Percentiles rank a stretch among this genome's conserved stretches.
Evolutionary conservation across 2,797 vertebrate species (phyloP).

Genomic region (Nasua narica): DNA sequence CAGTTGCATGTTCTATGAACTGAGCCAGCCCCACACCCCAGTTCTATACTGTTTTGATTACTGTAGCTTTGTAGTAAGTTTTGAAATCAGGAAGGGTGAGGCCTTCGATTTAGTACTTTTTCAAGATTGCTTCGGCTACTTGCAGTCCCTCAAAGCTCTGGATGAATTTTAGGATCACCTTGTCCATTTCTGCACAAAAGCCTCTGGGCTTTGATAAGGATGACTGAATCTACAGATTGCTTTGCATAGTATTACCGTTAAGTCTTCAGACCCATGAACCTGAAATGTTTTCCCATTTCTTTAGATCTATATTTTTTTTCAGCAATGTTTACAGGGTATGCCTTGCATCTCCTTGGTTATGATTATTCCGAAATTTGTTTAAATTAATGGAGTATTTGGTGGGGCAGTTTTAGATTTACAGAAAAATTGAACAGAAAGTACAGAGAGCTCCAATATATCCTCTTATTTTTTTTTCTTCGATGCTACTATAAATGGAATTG

Average conservation of each 20-base stretch:
- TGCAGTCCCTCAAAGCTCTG: neutral
- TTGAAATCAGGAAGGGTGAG: conserved; percentile 10
- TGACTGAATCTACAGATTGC: neutral
- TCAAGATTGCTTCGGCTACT: neutral
- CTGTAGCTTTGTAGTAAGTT: neutral
- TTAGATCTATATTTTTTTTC: conserved; percentile 29
- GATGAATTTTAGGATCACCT: neutral
- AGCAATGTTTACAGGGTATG: neutral
- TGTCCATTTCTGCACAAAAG: neutral
- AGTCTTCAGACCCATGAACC: neutral
- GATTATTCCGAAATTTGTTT: neutral
- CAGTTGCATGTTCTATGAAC: neutral
- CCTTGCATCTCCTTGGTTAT: neutral
- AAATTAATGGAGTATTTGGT: neutral
- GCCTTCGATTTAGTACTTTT: neutral
- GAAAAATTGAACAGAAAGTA: conserved; percentile 11
- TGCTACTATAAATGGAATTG: neutral
- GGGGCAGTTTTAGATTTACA: neutral
- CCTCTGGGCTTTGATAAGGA: neutral
- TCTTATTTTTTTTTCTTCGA: neutral
- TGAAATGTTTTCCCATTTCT: neutral
- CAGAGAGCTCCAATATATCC: neutral
- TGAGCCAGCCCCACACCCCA: neutral
- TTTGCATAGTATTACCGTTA: neutral
- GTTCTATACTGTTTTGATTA: neutral